Conservation (phyloP, 2,888 invertebrate genomes). For the Orthosia cruda region DNA sequence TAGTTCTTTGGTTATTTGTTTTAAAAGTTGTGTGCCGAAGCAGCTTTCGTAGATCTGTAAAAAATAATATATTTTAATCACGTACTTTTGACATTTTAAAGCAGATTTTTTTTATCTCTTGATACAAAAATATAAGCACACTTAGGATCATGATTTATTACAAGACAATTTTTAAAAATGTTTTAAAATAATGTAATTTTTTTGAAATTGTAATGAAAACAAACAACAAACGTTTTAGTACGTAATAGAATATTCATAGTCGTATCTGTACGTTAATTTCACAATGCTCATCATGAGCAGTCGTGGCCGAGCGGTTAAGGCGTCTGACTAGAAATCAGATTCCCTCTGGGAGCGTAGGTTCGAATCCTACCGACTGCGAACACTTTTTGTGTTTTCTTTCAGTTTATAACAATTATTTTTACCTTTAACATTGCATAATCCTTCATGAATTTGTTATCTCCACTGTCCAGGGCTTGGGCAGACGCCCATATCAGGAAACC, state of each 20-base stretch:
- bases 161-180: not conserved
- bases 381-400: constrained; percentile 67
- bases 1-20: constrained; percentile 93
- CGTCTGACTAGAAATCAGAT: constrained; percentile 98
- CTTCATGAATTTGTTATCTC: constrained; percentile 93
- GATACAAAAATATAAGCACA: too few relatives aligned
- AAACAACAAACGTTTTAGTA: not conserved
- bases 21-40: constrained; percentile 93
- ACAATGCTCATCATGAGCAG: constrained; percentile 82
- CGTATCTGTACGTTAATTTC: constrained; percentile 64
- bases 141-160: not conserved
- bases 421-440: constrained; percentile 95
- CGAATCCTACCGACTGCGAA: constrained; percentile 97
- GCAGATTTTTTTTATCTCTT: too few relatives aligned
- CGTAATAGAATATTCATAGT: accelerated
- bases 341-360: constrained; percentile 98
- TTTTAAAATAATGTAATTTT: too few relatives aligned
- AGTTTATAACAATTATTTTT: constrained; percentile 30
- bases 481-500: constrained; percentile 77
- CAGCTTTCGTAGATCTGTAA: constrained; percentile 94
- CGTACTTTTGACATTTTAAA: not conserved
- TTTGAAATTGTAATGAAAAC: not conserved
- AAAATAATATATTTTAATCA: constrained; percentile 15
- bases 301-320: constrained; percentile 97
- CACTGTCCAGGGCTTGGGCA: constrained; percentile 89